Base-by-base conservation (phyloP, 2,888 invertebrate species). In the Mythimna loreyi region DNA sequence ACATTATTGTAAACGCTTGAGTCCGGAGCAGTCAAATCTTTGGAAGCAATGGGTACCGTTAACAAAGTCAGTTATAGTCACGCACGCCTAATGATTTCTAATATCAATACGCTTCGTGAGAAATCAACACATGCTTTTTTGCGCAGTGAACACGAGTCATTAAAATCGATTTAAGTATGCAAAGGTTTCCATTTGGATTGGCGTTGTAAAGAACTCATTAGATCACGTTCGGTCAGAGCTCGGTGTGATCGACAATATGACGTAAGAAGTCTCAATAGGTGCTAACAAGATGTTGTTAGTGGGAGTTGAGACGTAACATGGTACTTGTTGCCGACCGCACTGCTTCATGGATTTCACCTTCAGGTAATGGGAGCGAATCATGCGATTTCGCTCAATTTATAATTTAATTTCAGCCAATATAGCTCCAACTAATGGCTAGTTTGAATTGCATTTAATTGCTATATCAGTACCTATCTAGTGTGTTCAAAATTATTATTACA, bases 231-330 rank as follows among this genome's bases (percentile, higher is more conserved):
- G 87, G 86, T 86, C 85, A 85, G 82, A 85, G 85, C 81, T 81
- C 85, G 80, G 78, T 76, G 85, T 84, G 86, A 88, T 90, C 82
- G 87, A 84, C 87, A 86, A 85, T 88, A 88, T 92, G 92, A 93
- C 92, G 92, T 89, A 91, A 92, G 88, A 82, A 83, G 79, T 84
- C 85, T 90, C 87, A 90, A 91, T 92, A 92, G 90, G 90, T 91
- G 93, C 88, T 92, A 93, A 94, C 92, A 90, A 94, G 92, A 86
- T 72, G 90, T 88, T 85, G 90, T 90, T 90, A 90, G 88, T 85
- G 85, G 82, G 76, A 85, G 83, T 83, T 80, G 72, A 81, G 76
- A 83, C 62, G 76, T 75, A 82, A 78, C 72, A 81, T 75, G 80
- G 78, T 73, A 82, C 84, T 79, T 80, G 87, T 86, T 87, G 86